Base-by-base conservation (phyloP, 2,113 vertebrate species). In the Ictalurus furcatus region DNA sequence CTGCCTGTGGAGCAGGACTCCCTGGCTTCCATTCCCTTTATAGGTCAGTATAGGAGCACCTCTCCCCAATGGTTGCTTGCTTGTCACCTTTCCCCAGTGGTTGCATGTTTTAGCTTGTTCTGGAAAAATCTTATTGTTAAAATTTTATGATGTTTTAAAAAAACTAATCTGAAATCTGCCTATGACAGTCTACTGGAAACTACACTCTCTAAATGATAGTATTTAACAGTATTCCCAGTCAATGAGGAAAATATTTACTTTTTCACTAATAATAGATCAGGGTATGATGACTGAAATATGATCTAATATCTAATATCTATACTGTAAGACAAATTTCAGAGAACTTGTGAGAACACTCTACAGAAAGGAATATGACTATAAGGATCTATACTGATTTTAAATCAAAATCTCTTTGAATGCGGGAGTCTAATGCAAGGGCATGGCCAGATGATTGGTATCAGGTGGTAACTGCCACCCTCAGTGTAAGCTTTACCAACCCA, bases 21-120 rank as follows among this genome's bases (percentile, higher is more conserved):
- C 12, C 93, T 99, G 93, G 97, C 98, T 0, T 97, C 97, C 61
- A 98, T 99, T 88, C 98, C 98, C 28, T 99, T 97, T 94, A 98
- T 98, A 89, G 98, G 98, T 99, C 93, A 96, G 98, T 93, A 30
- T 93, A 63, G 54, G 17, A 30, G 52, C 23, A 11, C 3, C 58
- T 1, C n/a, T 87, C 16, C 37, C 25, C 12, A 63, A 4, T 65
- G 40, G 25, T 67, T 44, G 37, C 59, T 44, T 65, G 44, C 67
- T 17, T 44, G 40, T 28, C 78, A 80, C 25, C 19, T 74, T 7
- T 76, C 14, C 28, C 6, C 2, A 54, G 14, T 16, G 4, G 25
- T 52, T 78, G 44, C 4, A 30, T 56, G 4, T 80, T 48, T 11
- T 78, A 48, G 48, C 48, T 78, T 48, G 14, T 44, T 2, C 40